phyloP scores from a whole-genome alignment of 2,888 invertebrate species.

The Metellina segmentata region DNA sequence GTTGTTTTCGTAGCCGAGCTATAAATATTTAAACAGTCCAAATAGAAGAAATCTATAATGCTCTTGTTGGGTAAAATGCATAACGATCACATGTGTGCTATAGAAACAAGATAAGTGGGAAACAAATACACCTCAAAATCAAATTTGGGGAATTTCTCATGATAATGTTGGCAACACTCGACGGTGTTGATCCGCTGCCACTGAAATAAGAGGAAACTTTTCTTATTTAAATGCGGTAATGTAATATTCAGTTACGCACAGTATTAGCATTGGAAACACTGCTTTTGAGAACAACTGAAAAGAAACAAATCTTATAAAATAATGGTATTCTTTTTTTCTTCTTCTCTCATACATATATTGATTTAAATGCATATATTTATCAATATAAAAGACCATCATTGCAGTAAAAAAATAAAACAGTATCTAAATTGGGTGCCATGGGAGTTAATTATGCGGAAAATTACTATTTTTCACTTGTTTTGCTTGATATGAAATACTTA shows the following conservation, averaged over 20 bases:
- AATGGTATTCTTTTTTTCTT: neutral
- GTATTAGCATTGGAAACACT: conserved; percentile 10
- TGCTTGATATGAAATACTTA: too few relatives aligned
- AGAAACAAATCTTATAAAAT: neutral
- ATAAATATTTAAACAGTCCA: neutral
- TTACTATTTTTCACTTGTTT: too few relatives aligned
- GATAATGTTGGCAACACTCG: conserved; percentile 3
- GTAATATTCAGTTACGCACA: conserved; percentile 28
- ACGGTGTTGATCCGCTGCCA: neutral
- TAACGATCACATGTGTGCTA: neutral
- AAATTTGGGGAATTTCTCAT: neutral
- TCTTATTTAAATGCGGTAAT: conserved; percentile 53
- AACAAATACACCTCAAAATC: conserved; percentile 1
- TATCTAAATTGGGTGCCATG: too few relatives aligned
- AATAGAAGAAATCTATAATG: neutral
- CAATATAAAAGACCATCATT: too few relatives aligned
- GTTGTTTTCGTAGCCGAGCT: neutral
- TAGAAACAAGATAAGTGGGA: neutral
- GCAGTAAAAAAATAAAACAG: too few relatives aligned
- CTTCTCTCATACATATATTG: neutral
- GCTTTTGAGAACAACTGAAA: neutral
- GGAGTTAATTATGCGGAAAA: too few relatives aligned
- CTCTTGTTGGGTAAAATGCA: neutral
- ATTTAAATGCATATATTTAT: neutral
- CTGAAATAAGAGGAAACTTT: neutral